Base-by-base conservation (phyloP, 2,888 invertebrate genomes). In the Drosophila nr. perissopoda region DNA sequence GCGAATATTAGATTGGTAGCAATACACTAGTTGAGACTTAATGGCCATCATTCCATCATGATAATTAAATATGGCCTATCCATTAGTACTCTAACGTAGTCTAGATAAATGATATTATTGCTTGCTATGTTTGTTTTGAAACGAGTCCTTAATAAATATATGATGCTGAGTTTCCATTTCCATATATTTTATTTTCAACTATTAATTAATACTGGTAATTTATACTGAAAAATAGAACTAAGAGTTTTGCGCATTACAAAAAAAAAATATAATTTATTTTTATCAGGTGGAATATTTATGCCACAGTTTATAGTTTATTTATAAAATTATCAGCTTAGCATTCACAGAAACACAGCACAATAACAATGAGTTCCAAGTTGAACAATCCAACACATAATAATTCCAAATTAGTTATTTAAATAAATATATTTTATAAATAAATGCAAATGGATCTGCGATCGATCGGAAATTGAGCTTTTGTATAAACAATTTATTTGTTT, bases 61-160 rank as follows among this genome's bases (percentile, higher is more conserved):
- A 61, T 78, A 78, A 83, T 83, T 72, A 65, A 63, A 81, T 64
- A 49, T 36, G 8, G 73, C 46, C 29, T 27, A 18, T 49, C 49
- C 27, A 27, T 27, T 25, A 46, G 46, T 8, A 16, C 16, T 4
- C 16, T 46, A 8, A 4, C 21, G 13, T 7, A 46, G 7, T 21
- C 7, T 4, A 13, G 6, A 16, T 21, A 11, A 8, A 4, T 33
- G 11, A 11, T 33, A 33, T 46, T 4, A 46, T 25, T 46, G 46
- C 25, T 16, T 25, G 4, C 16, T 16, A 2, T 46, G 16, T 8
- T 25, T 16, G 16, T 25, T 46, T 46, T 25, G 16, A 46, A 46
- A 25, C 4, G 7, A 25, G 16, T 46, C 46, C 16, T 25, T 46
- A 7, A 46, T 16, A 21, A 21, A 21, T 21, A 46, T 8, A 4